Conservation (phyloP, 2,113 vertebrate species). For the Sprattus sprattus region DNA sequence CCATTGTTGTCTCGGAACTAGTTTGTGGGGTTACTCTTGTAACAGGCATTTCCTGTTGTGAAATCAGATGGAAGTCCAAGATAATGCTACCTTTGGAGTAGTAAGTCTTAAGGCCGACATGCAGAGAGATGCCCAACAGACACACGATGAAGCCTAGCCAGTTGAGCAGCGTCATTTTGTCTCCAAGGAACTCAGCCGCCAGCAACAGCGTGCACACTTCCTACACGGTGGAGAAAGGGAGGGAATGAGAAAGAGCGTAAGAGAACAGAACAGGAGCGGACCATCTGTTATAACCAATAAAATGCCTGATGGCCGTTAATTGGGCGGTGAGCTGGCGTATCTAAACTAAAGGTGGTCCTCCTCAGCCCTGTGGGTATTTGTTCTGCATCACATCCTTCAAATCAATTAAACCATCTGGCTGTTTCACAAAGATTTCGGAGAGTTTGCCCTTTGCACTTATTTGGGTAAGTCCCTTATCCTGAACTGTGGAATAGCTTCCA, state of each 20-base stretch:
- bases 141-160: conserved; percentile 92
- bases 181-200: conserved; percentile 81
- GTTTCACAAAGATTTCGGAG: no score
- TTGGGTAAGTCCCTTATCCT: background rate
- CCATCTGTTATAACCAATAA: no score
- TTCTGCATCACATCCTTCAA: no score
- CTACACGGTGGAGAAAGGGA: conserved; percentile 54
- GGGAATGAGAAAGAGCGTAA: background rate
- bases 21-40: background rate
- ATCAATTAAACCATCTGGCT: no score
- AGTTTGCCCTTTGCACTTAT: background rate
- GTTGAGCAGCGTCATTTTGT: conserved; percentile 80
- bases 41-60: background rate
- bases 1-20: background rate
- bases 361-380: background rate
- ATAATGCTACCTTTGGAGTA: conserved; percentile 78
- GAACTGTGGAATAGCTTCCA: background rate
- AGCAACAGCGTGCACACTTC: conserved; percentile 88
- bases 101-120: conserved; percentile 82
- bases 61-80: background rate
- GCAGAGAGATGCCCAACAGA: conserved; percentile 86
- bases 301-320: background rate
- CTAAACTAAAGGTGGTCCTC: no score
- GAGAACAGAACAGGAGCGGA: background rate
- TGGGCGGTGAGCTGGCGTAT: background rate